Conservation (phyloP, 2,797 vertebrate genomes). For the Pseudochromis fuscus region DNA sequence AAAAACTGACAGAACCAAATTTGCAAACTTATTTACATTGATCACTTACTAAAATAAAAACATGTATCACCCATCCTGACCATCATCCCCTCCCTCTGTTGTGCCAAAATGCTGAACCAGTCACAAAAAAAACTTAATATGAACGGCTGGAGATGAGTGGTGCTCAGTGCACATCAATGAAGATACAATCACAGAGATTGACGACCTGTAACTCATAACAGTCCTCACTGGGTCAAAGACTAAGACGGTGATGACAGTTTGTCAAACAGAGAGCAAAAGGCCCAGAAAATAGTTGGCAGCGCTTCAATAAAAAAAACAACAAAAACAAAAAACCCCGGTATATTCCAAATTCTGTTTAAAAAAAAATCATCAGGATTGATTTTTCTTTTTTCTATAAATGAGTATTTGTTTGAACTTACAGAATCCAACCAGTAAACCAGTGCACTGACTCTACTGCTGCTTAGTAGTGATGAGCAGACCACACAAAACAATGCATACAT, state of each 20-base stretch:
- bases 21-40: conserved; percentile 71
- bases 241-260: conserved; percentile 19
- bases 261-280: conserved; percentile 41
- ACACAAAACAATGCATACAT: conserved; percentile 29
- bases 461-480: conserved; percentile 45
- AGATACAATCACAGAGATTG: conserved; percentile 53
- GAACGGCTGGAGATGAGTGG: conserved; percentile 34
- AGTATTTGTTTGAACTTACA: conserved; percentile 16
- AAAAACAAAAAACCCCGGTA: too few species aligned
- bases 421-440: conserved; percentile 25
- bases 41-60: conserved; percentile 70
- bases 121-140: conserved; percentile 35
- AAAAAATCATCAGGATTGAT: conserved; percentile 5
- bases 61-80: conserved; percentile 14
- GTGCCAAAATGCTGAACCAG: conserved; percentile 37
- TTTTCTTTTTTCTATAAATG: conserved; percentile 39
- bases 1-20: conserved; percentile 59
- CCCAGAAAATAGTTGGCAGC: conserved; percentile 45
- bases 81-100: conserved; percentile 9
- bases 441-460: conserved; percentile 26
- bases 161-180: conserved; percentile 41
- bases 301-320: conserved; percentile 63
- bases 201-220: conserved; percentile 32
- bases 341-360: conserved; percentile 34
- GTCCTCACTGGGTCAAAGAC: conserved; percentile 37